Evolutionary conservation across 2,113 vertebrate species (phyloP).

Genomic region (Rissa tridactyla): DNA sequence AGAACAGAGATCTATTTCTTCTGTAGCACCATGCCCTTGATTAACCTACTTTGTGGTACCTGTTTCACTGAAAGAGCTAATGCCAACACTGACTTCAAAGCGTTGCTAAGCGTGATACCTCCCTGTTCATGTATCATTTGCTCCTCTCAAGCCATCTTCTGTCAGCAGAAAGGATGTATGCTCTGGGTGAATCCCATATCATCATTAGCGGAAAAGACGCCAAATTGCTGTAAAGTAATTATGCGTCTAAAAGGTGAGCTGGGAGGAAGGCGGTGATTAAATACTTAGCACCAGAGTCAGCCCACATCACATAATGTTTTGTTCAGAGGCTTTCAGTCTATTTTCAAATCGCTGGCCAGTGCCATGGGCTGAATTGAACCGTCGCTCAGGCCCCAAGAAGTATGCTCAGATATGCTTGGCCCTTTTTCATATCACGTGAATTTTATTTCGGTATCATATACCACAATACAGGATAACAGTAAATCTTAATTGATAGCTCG

Average conservation of each 20-base stretch:
- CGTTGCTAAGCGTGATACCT: neutral
- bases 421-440: neutral
- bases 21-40: neutral
- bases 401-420: neutral
- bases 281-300: neutral
- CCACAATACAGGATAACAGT: neutral
- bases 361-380: neutral
- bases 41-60: neutral
- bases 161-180: neutral
- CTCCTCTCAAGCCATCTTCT: slow-evolving; percentile 15
- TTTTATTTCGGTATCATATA: neutral
- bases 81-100: neutral
- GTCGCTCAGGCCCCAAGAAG: neutral
- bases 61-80: neutral
- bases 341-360: neutral
- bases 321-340: neutral
- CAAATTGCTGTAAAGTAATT: slow-evolving; percentile 30
- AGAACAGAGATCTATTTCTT: neutral
- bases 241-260: neutral
- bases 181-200: neutral
- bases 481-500: neutral
- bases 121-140: neutral
- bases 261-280: slow-evolving; percentile 7
- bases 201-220: neutral
- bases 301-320: neutral